Conservation (phyloP, 2,797 vertebrate species). For the Glossophaga mutica region DNA sequence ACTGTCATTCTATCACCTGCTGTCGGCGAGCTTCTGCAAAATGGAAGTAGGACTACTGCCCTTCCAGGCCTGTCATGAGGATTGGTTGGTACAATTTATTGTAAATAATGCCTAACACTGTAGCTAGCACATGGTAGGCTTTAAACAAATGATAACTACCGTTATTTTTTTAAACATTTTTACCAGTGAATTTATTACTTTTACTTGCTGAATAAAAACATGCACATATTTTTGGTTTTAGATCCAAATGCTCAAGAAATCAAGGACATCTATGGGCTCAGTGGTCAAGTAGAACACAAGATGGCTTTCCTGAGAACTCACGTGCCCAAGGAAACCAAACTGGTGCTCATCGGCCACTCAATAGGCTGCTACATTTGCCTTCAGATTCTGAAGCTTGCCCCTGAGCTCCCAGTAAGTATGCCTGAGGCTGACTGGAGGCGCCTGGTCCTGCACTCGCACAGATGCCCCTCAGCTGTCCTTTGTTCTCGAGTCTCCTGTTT, state of each 20-base stretch:
- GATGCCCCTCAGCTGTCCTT: background rate
- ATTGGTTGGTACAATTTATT: background rate
- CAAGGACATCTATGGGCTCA: constrained; percentile 90
- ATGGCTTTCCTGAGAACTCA: constrained; percentile 89
- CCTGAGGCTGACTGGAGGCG: no score
- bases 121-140: background rate
- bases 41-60: background rate
- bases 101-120: background rate
- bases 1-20: background rate
- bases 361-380: constrained; percentile 93
- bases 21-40: background rate
- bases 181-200: background rate
- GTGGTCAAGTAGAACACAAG: constrained; percentile 94
- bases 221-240: constrained; percentile 72
- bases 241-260: constrained; percentile 81
- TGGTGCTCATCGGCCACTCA: constrained; percentile 94
- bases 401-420: constrained; percentile 87
- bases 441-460: background rate
- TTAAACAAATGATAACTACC: background rate
- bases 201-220: background rate
- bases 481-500: background rate
- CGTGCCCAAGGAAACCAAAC: constrained; percentile 88
- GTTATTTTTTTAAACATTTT: background rate
- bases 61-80: background rate
- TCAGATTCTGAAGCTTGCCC: constrained; percentile 91